Evolutionary conservation across 2,113 vertebrate species (phyloP).

Genomic region (Perognathus longimembris): DNA sequence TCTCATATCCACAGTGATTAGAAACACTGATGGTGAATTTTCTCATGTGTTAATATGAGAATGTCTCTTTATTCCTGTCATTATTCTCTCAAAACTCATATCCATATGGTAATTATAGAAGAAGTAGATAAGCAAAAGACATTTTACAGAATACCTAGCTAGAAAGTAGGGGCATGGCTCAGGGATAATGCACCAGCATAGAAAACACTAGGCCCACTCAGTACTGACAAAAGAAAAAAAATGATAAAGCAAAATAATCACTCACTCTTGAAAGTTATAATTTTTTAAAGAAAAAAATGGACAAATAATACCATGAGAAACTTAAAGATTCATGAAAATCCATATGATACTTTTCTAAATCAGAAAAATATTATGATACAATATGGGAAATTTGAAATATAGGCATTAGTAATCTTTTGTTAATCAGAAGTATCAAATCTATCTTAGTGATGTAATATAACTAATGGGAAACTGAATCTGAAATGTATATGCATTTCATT

Average conservation of each 20-base stretch:
- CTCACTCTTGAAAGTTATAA: neutral
- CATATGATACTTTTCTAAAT: neutral
- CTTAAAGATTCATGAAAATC: neutral
- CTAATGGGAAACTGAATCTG: neutral
- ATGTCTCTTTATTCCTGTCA: neutral
- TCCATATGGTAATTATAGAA: neutral
- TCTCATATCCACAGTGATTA: neutral
- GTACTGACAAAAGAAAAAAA: no score
- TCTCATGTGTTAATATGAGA: neutral
- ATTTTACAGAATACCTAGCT: neutral
- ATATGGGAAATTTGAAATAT: neutral
- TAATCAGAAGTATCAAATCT: no score
- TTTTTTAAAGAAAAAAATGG: neutral
- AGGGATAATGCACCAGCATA: no score
- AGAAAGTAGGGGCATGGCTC: no score
- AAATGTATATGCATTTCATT: neutral
- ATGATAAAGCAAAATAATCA: no score
- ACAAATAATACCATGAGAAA: neutral
- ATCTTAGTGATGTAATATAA: neutral
- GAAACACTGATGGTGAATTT: neutral
- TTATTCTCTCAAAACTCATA: neutral
- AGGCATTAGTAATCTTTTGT: neutral
- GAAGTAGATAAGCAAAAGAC: neutral
- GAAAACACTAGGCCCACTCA: no score
- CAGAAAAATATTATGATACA: neutral